Evolutionary conservation across 2,888 invertebrate species (phyloP), one percentile per base, ranked within the genome.

Genomic region (Cryptus armator): DNA sequence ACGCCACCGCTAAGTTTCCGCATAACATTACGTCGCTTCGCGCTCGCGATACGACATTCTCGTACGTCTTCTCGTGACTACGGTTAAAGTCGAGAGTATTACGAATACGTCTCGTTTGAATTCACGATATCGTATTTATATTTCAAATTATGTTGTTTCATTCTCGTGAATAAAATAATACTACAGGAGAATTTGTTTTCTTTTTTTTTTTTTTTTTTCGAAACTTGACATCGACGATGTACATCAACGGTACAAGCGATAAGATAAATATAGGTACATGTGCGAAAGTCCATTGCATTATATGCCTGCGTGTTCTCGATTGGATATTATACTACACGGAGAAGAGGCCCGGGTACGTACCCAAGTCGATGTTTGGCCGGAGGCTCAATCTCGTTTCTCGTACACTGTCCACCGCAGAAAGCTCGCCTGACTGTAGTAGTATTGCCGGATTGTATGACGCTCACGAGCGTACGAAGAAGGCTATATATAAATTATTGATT

Each of bases 401-500:
- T 24, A 24, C 24, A 24, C 24, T 24, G 24, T 24, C 24, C 24
- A 24, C 24, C 24, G 24, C 24, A 24, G 24, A 24, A 24, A 24
- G 24, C 24, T 24, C 24, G 2, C 24, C 24, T 24, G 24, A 24
- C 24, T 24, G 24, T 24, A 24, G 24, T 24, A 24, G 24, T 24
- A 24, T 24, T 24, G 24, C 24, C 24, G 24, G 24, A 24, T 24
- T 24, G 24, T 24, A 24, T 2, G 24, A 24, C 24, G 24, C 24
- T 24, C 24, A 24, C 24, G 7, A 64, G 68, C 86, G 86, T 67
- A 85, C 51, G 37, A 89, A 87, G 86, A 87, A 87, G 82, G 84
- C 87, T 88, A 87, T 88, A 89, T 88, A 90, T 89, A 89, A 89
- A 87, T 87, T 90, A 89, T 88, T 86, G 90, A 90, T 90, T 89